Evolutionary conservation across 2,113 vertebrate species (phyloP).

Genomic region (Motacilla tschutschensis): DNA sequence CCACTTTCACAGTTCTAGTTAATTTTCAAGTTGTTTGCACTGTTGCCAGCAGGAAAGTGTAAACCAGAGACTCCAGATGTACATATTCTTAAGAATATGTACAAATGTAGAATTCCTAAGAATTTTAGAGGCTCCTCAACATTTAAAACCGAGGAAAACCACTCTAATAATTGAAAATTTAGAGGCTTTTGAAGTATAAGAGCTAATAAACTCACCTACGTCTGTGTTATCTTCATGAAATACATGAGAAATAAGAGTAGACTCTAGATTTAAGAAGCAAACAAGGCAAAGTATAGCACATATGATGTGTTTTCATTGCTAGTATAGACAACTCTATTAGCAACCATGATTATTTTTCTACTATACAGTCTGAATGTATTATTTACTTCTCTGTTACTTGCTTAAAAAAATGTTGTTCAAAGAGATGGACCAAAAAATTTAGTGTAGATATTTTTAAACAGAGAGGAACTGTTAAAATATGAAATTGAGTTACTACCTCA

Average conservation of each 20-base stretch:
- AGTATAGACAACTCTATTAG: not conserved
- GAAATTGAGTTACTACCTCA: conserved; percentile 76
- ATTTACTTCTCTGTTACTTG: not conserved
- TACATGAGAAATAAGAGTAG: not conserved
- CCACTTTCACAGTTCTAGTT: not conserved
- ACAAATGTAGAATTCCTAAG: not conserved
- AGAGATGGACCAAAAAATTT: not conserved
- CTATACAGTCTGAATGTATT: not conserved
- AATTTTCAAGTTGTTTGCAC: not conserved
- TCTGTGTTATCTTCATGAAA: not conserved
- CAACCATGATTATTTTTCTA: not conserved
- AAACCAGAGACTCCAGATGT: not conserved
- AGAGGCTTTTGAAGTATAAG: not conserved
- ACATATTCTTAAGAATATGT: not conserved
- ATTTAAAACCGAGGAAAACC: not conserved
- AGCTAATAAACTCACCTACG: not conserved
- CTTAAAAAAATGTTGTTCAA: not conserved
- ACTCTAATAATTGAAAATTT: not conserved
- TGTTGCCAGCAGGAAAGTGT: not conserved
- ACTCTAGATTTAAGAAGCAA: not conserved
- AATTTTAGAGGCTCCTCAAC: not conserved
- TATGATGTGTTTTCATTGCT: not conserved
- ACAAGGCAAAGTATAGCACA: not conserved
- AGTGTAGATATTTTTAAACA: not conserved
- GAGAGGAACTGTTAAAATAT: not conserved